Conservation (phyloP, 2,113 vertebrate genomes). For the Maccullochella peelii region DNA sequence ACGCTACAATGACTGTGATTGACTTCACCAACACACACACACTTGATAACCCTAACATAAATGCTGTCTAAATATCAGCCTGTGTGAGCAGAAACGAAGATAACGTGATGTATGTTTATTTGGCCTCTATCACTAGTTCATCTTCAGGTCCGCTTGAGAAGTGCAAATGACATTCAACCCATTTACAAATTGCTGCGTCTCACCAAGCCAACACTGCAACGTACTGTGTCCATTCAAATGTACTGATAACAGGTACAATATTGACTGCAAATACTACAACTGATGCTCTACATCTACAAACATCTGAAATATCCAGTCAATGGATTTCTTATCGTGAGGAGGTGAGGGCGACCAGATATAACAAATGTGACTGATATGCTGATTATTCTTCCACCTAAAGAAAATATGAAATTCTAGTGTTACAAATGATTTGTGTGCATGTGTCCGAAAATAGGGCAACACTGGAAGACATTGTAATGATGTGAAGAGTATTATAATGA, state of each 20-base stretch:
- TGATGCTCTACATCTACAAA: slow-evolving; percentile 67
- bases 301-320: slow-evolving; percentile 36
- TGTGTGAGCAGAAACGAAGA: slow-evolving; percentile 49
- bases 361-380: slow-evolving; percentile 35
- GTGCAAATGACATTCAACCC: slow-evolving; percentile 69
- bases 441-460: slow-evolving; percentile 45
- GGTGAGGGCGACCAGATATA: slow-evolving; percentile 16
- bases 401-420: background rate
- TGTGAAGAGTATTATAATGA: slow-evolving; percentile 24
- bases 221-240: slow-evolving; percentile 52
- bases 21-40: slow-evolving; percentile 62
- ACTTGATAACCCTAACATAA: slow-evolving; percentile 48
- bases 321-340: slow-evolving; percentile 21
- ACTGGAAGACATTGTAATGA: slow-evolving; percentile 69
- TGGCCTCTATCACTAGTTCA: slow-evolving; percentile 72
- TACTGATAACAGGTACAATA: slow-evolving; percentile 60
- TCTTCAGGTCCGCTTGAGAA: slow-evolving; percentile 63
- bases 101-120: slow-evolving; percentile 53
- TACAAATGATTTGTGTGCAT: slow-evolving; percentile 41
- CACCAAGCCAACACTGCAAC: slow-evolving; percentile 41
- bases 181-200: slow-evolving; percentile 57
- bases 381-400: slow-evolving; percentile 4
- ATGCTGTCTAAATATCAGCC: slow-evolving; percentile 46
- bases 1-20: slow-evolving; percentile 61
- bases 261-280: slow-evolving; percentile 62